A percentile compares a stretch with the other conserved stretches of the same genome.
These are phyloP conservation scores for Aphyosemion australe DNA, from an alignment of 2,113 vertebrate species.

Conservation along the genomic window DNA sequence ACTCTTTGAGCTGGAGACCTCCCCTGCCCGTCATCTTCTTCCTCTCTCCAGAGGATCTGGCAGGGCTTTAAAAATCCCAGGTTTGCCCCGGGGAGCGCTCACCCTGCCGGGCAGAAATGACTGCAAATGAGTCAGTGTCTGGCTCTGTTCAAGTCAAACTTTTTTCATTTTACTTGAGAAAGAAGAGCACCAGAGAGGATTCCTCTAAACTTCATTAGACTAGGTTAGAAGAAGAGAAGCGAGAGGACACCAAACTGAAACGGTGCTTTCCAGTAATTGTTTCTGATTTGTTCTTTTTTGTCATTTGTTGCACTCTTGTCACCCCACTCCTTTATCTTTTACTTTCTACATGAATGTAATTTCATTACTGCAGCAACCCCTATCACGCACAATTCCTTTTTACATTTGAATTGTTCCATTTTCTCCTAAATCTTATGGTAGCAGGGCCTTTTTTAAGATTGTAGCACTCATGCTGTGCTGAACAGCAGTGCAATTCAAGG, in stretches of 20 bases:
- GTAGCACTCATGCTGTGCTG: conserved; percentile 49
- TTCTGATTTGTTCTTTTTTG: conserved; percentile 1
- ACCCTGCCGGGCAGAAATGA: conserved; percentile 23
- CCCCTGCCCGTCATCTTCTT: conserved; percentile 37
- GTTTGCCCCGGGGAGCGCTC: conserved; percentile 32
- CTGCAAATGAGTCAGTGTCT: not conserved
- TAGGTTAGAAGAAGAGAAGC: not conserved
- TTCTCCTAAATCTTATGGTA: conserved; percentile 2
- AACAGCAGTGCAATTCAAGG: conserved; percentile 54
- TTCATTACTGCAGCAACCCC: not conserved
- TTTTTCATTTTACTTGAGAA: conserved; percentile 9
- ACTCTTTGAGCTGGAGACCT: conserved; percentile 50
- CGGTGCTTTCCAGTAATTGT: conserved; percentile 2
- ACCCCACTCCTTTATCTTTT: not conserved
- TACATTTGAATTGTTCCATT: not conserved
- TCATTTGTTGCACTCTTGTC: not conserved
- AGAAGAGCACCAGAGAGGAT: not conserved
- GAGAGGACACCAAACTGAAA: not conserved
- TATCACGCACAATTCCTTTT: not conserved
- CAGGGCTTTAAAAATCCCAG: conserved; percentile 39
- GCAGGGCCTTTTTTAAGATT: not conserved
- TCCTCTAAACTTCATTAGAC: not conserved
- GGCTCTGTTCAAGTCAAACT: conserved; percentile 2
- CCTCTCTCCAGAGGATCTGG: conserved; percentile 11
- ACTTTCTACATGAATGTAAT: not conserved